Conservation (phyloP, 2,888 invertebrate species). For the Yponomeuta plumbellus region DNA sequence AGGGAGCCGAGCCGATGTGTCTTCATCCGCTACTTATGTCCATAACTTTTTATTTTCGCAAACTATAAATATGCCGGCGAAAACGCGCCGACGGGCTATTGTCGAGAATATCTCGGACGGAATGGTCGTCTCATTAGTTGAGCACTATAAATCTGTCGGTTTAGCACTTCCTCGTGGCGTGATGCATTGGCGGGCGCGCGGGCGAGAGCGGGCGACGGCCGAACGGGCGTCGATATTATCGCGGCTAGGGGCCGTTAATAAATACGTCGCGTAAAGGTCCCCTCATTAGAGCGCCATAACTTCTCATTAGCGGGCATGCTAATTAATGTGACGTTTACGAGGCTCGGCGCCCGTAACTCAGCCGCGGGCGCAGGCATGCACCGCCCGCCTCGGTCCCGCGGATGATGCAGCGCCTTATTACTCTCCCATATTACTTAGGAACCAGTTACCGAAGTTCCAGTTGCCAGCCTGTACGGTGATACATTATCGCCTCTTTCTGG, state of each 20-base stretch:
- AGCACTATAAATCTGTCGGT: slow-evolving; percentile 33
- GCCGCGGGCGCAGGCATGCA: slow-evolving; percentile 18
- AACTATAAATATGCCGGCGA: slow-evolving; percentile 1
- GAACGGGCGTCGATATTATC: slow-evolving; percentile 29
- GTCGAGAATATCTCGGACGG: slow-evolving; percentile 11
- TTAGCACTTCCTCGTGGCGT: slow-evolving; percentile 31
- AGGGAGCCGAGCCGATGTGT: slow-evolving; percentile 22
- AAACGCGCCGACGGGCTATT: slow-evolving; percentile 5
- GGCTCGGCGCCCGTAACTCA: slow-evolving; percentile 42
- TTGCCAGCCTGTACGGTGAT: too few relatives aligned
- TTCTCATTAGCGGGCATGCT: slow-evolving; percentile 74
- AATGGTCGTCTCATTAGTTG: slow-evolving; percentile 23
- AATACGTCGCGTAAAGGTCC: slow-evolving; percentile 61
- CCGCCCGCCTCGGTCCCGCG: neutral
- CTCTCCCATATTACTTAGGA: slow-evolving; percentile 7
- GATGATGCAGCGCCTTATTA: slow-evolving; percentile 14
- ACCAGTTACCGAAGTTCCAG: too few relatives aligned
- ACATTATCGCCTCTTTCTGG: too few relatives aligned
- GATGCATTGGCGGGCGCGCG: slow-evolving; percentile 9
- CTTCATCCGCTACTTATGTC: slow-evolving; percentile 7
- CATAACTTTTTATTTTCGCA: slow-evolving; percentile 6
- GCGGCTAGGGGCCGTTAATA: slow-evolving; percentile 35
- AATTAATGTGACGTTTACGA: slow-evolving; percentile 75
- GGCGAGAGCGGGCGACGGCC: slow-evolving; percentile 20
- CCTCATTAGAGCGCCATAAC: slow-evolving; percentile 73